Percentiles rank a stretch among this genome's conserved stretches.
These are phyloP conservation scores for Myzus persicae DNA, from an alignment of 1,140 invertebrate species.

Conservation along the genomic window DNA sequence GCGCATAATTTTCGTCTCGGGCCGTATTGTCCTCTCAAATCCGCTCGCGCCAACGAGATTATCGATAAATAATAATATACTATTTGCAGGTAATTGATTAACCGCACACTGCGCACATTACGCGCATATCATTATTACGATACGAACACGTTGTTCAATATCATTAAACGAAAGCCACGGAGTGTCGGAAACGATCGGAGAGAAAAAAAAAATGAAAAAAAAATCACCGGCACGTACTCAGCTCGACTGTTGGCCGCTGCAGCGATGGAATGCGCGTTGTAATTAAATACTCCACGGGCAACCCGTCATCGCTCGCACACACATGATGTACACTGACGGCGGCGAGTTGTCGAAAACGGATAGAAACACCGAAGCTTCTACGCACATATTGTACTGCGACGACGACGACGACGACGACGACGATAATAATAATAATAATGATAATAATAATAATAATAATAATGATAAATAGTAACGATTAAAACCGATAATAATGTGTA, in stretches of 20 bases:
- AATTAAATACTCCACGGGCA: constrained; percentile 26
- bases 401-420: no score
- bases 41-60: not conserved
- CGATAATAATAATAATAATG: not conserved
- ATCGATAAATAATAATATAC: not conserved
- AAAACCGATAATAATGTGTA: no score
- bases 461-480: no score
- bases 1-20: not conserved
- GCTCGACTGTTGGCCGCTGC: not conserved
- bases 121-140: not conserved
- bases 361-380: not conserved
- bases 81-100: not conserved
- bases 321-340: not conserved
- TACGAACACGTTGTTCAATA: not conserved
- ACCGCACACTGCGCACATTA: not conserved
- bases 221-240: not conserved
- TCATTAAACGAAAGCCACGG: not conserved
- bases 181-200: not conserved
- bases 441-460: no score
- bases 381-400: not conserved
- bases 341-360: not conserved
- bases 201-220: not conserved
- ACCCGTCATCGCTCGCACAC: not conserved
- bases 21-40: not conserved
- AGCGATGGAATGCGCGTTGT: not conserved